phyloP scores from a whole-genome alignment of 2,113 vertebrate species.

The Erinaceus europaeus region DNA sequence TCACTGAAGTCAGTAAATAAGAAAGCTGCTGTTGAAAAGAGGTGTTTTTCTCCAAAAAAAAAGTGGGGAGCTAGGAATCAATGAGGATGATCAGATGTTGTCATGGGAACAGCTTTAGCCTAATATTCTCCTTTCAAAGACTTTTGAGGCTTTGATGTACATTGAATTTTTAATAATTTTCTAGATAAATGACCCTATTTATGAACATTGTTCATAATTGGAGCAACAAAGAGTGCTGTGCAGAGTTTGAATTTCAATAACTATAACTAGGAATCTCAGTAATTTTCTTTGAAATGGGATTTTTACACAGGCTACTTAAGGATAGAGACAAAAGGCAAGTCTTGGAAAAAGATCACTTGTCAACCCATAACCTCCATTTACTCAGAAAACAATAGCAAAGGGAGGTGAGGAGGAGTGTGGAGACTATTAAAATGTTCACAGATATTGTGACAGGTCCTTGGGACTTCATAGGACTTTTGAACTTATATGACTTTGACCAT shows the following conservation, averaged over 20 bases:
- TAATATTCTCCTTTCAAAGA: conserved; percentile 27
- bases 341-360: background rate
- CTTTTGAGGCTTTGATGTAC: background rate
- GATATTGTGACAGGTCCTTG: background rate
- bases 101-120: conserved; percentile 22
- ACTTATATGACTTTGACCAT: background rate
- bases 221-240: background rate
- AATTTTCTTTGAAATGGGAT: conserved; percentile 28
- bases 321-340: background rate
- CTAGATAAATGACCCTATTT: conserved; percentile 12
- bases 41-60: background rate
- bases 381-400: background rate
- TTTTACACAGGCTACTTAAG: background rate
- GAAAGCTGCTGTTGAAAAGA: background rate
- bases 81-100: background rate
- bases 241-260: background rate
- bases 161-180: conserved; percentile 41
- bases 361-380: background rate
- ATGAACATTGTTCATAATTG: background rate
- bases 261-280: background rate
- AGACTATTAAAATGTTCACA: background rate
- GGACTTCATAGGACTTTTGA: background rate
- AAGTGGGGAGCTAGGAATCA: background rate
- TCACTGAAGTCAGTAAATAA: conserved; percentile 29
- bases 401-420: background rate